Evolutionary conservation across 2,888 invertebrate genomes (phyloP).

Genomic region (Watsonalla binaria): DNA sequence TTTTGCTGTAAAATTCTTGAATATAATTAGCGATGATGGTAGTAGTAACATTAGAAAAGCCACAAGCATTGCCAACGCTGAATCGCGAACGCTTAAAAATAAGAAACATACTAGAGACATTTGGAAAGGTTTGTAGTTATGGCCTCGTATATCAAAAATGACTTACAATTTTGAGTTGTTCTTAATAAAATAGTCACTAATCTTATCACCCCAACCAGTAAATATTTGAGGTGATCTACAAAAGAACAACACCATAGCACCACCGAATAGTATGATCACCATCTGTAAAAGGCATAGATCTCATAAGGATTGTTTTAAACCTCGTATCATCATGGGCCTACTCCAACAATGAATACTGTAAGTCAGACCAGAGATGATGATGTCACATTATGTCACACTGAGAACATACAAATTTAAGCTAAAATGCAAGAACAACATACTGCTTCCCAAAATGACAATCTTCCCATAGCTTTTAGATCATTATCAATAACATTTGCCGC

Average conservation of each 20-base stretch:
- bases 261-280: constrained; percentile 46
- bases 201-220: constrained; percentile 51
- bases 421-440: constrained; percentile 23
- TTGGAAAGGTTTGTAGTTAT: too few relatives aligned
- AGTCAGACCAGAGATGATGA: too few relatives aligned
- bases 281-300: constrained; percentile 37
- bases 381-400: too few relatives aligned
- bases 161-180: constrained; percentile 40
- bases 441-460: constrained; percentile 45
- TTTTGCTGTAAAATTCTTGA: constrained; percentile 39
- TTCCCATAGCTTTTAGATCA: constrained; percentile 36
- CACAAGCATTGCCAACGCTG: constrained; percentile 41
- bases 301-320: background rate
- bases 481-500: constrained; percentile 34
- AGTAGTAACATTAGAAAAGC: constrained; percentile 47
- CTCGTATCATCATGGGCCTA: too few relatives aligned
- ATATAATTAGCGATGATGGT: constrained; percentile 39
- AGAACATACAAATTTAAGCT: too few relatives aligned
- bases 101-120: too few relatives aligned
- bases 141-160: background rate
- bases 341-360: too few relatives aligned
- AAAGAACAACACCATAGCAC: constrained; percentile 45
- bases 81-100: constrained; percentile 49
- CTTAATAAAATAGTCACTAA: constrained; percentile 26
- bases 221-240: constrained; percentile 57